Evolutionary conservation across 2,888 invertebrate species (phyloP).

Genomic region (Zonitis immaculata): DNA sequence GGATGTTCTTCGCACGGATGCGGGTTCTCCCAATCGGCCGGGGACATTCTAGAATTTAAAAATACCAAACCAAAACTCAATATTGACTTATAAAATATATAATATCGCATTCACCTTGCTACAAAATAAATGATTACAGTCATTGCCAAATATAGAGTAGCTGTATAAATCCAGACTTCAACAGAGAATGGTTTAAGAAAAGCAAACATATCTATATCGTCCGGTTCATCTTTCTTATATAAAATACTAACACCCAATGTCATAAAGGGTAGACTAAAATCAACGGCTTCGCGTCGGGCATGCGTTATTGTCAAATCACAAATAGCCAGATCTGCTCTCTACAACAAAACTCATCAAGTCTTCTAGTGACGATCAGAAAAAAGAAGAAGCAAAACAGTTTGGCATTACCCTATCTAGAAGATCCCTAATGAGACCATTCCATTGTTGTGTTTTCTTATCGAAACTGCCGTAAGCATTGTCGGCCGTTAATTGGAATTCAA

Average conservation of each 20-base stretch:
- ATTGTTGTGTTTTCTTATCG: slow-evolving; percentile 58
- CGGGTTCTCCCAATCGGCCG: slow-evolving; percentile 91
- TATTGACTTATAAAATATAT: too few species aligned
- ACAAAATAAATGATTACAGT: slow-evolving; percentile 77
- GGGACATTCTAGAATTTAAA: slow-evolving; percentile 65
- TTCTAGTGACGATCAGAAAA: too few species aligned
- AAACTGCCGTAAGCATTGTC: slow-evolving; percentile 66
- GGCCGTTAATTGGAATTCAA: slow-evolving; percentile 58
- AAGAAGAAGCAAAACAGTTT: too few species aligned
- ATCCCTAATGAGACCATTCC: too few species aligned
- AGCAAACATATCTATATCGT: slow-evolving; percentile 78
- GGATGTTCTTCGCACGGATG: slow-evolving; percentile 86
- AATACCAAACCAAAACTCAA: too few species aligned
- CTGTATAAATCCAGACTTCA: slow-evolving; percentile 87
- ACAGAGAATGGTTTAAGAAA: slow-evolving; percentile 83
- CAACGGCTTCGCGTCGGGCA: slow-evolving; percentile 79
- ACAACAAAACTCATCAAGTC: slow-evolving; percentile 36
- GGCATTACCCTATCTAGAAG: too few species aligned
- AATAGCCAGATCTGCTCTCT: slow-evolving; percentile 93
- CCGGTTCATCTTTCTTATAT: slow-evolving; percentile 72
- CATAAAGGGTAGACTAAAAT: slow-evolving; percentile 97
- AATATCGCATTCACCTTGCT: slow-evolving; percentile 49
- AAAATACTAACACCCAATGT: slow-evolving; percentile 82
- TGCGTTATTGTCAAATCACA: slow-evolving; percentile 96
- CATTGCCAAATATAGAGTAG: slow-evolving; percentile 76